Conservation (phyloP, 2,797 vertebrate species). For the Pangasius krempfi region DNA sequence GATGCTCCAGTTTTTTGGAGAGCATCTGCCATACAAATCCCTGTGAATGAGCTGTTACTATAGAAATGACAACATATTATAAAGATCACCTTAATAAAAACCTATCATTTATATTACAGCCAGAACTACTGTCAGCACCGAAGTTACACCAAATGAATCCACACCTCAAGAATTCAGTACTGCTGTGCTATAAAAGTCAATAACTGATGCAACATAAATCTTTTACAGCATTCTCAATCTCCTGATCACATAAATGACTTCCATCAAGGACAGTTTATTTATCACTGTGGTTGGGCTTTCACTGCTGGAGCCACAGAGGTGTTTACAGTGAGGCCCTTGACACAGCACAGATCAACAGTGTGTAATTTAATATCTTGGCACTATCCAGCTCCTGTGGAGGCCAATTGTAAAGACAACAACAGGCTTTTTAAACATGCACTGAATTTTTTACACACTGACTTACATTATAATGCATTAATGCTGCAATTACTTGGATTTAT, state of each 20-base stretch:
- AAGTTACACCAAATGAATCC: not conserved
- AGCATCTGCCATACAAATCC: not conserved
- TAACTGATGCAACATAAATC: slow-evolving; percentile 8
- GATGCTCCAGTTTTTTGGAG: too few relatives aligned
- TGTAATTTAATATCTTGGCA: slow-evolving; percentile 40
- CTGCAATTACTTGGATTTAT: slow-evolving; percentile 53
- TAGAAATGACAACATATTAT: not conserved
- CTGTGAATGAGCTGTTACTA: not conserved
- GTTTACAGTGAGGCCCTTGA: slow-evolving; percentile 43
- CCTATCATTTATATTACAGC: not conserved
- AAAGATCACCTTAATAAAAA: not conserved
- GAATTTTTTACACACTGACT: slow-evolving; percentile 58
- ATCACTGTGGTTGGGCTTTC: not conserved
- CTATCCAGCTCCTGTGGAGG: slow-evolving; percentile 37
- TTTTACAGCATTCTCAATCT: not conserved
- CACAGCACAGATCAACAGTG: slow-evolving; percentile 31
- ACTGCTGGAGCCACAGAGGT: not conserved
- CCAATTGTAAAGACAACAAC: slow-evolving; percentile 39
- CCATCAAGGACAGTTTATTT: slow-evolving; percentile 17
- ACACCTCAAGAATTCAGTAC: not conserved
- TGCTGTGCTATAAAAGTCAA: slow-evolving; percentile 3
- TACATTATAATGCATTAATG: slow-evolving; percentile 62
- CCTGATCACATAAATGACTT: slow-evolving; percentile 13
- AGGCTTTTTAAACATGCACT: slow-evolving; percentile 18
- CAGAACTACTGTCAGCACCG: not conserved